Evolutionary conservation across 1,140 invertebrate genomes (phyloP), one percentile per base, ranked within the genome.

Genomic region (Ostrea edulis): DNA sequence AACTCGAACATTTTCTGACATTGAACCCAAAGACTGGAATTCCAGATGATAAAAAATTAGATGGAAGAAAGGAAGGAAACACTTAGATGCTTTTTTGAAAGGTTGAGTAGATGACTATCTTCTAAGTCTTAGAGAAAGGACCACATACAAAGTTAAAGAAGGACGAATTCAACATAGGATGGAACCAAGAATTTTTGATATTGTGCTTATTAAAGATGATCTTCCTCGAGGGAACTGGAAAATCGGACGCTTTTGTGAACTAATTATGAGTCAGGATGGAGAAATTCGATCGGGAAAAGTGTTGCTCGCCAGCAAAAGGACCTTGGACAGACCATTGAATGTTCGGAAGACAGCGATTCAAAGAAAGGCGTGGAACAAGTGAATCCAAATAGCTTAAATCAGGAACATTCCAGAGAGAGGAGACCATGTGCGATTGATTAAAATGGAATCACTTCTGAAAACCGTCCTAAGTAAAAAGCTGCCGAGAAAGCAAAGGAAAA

Each of bases 51-150:
- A 51, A 82, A 35, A 22, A 82, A 17, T 4, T 53, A 54, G 68
- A 82, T 82, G 4, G 51, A 55, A 53, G 82, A 8, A n/a, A n/a
- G n/a, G n/a, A n/a, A n/a, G n/a, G n/a, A n/a, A n/a, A n/a, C n/a
- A n/a, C n/a, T n/a, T n/a, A 51, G 55, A 68, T 53, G 8, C 51
- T 35, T 84, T 87, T 81, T 87, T 29, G 86, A 62, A 87, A 84
- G 12, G 54, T 5, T 87, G 86, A 54, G n/a, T 20, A 51, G 85
- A 88, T 65, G 85, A 86, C 20, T 89, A 88, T 53, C 53, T 89
- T 14, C 65, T 86, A 17, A 86, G 88, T 44, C 22, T 89, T 7
- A 51, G 86, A n/a, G 35, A 85, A 85, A 77, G 86, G 68, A 87
- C 83, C 12, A 20, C 82, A 58, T 22, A 53, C 12, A 84, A 35